A percentile compares a stretch with the other conserved stretches of the same genome.
phyloP scores from a whole-genome alignment of 2,113 vertebrate species.

The Nestor notabilis region DNA sequence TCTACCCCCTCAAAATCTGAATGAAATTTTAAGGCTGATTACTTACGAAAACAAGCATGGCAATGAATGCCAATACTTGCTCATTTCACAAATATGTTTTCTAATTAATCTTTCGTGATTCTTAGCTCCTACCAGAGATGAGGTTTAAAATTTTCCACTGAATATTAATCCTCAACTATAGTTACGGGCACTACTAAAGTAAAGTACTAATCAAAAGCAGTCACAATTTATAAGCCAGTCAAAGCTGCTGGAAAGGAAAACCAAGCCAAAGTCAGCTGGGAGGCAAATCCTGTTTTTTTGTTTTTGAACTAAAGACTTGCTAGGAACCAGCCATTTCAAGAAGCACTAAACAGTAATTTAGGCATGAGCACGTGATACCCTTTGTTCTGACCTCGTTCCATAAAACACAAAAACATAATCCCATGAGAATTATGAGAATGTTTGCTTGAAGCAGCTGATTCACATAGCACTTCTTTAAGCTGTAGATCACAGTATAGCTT shows the following conservation, averaged over 20 bases:
- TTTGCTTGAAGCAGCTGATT: background rate
- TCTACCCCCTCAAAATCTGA: background rate
- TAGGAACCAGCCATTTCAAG: background rate
- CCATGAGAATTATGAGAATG: rapidly evolving
- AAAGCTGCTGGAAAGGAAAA: background rate
- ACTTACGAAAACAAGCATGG: background rate
- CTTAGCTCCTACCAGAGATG: background rate
- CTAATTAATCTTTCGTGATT: background rate
- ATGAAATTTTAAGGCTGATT: conserved; percentile 6
- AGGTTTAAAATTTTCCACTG: background rate
- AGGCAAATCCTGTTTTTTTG: background rate
- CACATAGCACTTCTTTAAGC: background rate
- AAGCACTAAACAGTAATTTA: background rate
- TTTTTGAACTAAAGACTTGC: background rate
- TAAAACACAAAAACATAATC: background rate
- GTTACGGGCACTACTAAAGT: background rate
- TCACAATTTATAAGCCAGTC: background rate
- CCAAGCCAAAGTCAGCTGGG: background rate
- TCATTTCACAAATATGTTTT: background rate
- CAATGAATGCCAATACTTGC: background rate
- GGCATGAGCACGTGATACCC: background rate
- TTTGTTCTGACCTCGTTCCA: background rate
- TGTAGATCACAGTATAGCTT: background rate
- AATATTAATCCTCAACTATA: background rate
- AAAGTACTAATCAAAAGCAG: background rate